These are phyloP conservation scores for Ptyas mucosa DNA, from an alignment of 2,113 vertebrate genomes.

Conservation along the genomic window DNA sequence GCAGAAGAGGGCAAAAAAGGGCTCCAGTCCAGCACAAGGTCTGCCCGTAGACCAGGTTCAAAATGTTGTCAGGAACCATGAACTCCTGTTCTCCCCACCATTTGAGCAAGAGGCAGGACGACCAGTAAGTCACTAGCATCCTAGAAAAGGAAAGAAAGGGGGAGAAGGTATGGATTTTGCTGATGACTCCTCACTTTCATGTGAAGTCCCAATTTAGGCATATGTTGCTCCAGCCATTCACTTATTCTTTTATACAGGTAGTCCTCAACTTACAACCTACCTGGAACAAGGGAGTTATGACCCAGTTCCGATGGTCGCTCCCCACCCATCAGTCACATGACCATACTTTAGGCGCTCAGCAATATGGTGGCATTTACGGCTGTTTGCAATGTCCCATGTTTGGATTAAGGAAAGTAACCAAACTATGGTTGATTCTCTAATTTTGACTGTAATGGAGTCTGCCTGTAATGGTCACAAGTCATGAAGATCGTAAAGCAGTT, in stretches of 20 bases:
- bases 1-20: conserved; percentile 85
- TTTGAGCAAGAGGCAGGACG: conserved; percentile 64
- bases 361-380: not conserved
- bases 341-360: not conserved
- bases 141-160: conserved; percentile 54
- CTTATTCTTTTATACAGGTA: not conserved
- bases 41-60: conserved; percentile 82
- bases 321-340: not conserved
- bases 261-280: not conserved
- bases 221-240: not conserved
- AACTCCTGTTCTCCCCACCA: conserved; percentile 80
- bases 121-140: conserved; percentile 74
- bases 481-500: not conserved
- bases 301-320: not conserved
- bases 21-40: conserved; percentile 86
- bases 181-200: not conserved
- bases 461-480: not conserved
- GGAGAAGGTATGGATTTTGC: not conserved
- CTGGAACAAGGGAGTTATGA: not conserved
- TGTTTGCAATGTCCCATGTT: not conserved
- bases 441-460: not conserved
- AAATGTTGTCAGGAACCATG: conserved; percentile 76
- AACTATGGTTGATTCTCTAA: not conserved
- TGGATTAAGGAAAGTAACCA: not conserved
- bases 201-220: not conserved